Percentiles rank a stretch among this genome's conserved stretches.
phyloP scores from a whole-genome alignment of 2,113 vertebrate genomes.

The Speoplatyrhinus poulsoni region DNA sequence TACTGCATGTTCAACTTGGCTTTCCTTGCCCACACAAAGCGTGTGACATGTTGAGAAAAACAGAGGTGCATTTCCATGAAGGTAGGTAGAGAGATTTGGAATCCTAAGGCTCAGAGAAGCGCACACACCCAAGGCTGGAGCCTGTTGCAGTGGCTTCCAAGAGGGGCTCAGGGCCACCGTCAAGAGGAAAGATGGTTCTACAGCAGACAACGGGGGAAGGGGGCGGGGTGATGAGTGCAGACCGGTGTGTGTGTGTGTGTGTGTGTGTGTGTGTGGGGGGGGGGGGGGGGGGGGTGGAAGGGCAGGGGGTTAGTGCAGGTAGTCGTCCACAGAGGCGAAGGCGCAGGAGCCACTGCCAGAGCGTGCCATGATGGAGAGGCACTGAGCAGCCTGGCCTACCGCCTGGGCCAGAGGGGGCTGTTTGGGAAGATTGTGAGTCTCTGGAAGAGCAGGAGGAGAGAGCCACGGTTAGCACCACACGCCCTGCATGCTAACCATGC shows the following conservation, averaged over 20 bases:
- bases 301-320: slow-evolving; percentile 85
- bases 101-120: no score
- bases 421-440: slow-evolving; percentile 99
- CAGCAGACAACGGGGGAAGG: neutral
- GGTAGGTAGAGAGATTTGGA: no score
- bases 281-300: neutral
- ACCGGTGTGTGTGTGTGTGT: neutral
- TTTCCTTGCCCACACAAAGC: slow-evolving; percentile 12
- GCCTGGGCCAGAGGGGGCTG: slow-evolving; percentile 95
- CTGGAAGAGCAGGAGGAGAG: slow-evolving; percentile 53
- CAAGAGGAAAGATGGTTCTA: no score
- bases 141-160: no score
- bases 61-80: slow-evolving; percentile 15
- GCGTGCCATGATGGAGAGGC: slow-evolving; percentile 96
- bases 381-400: slow-evolving; percentile 94
- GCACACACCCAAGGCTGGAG: no score
- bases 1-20: slow-evolving; percentile 25
- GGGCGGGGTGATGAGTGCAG: neutral
- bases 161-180: no score
- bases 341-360: slow-evolving; percentile 95
- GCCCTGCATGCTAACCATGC: neutral
- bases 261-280: neutral
- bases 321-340: slow-evolving; percentile 96
- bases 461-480: neutral
- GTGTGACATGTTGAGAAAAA: slow-evolving; percentile 32